A percentile compares a stretch with the other conserved stretches of the same genome.
phyloP scores from a whole-genome alignment of 2,113 vertebrate species.

The Brienomyrus longianalis region DNA sequence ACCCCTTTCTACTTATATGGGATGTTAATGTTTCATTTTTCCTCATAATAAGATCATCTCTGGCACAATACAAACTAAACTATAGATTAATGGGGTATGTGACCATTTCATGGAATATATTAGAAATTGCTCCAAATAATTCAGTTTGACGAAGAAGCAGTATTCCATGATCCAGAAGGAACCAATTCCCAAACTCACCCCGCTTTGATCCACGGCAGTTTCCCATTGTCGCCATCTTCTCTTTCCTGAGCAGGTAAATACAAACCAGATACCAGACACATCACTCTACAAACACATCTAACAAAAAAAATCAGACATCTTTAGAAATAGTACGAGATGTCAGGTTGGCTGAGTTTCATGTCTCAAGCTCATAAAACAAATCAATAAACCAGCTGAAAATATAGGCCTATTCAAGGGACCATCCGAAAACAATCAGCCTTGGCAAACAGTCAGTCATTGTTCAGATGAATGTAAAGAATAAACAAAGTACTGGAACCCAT shows the following conservation, averaged over 20 bases:
- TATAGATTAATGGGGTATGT: background rate
- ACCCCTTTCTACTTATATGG: background rate
- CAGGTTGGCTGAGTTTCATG: slow-evolving; percentile 57
- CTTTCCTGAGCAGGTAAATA: slow-evolving; percentile 48
- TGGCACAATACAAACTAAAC: background rate
- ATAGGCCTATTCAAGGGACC: background rate
- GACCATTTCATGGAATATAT: background rate
- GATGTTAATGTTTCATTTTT: background rate
- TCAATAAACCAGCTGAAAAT: background rate
- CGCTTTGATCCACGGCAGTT: slow-evolving; percentile 81
- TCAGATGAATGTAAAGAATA: background rate
- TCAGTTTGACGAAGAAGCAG: background rate
- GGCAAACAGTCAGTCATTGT: background rate
- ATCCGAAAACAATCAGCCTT: background rate
- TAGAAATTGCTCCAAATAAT: background rate
- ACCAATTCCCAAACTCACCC: slow-evolving; percentile 63
- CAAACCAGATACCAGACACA: background rate
- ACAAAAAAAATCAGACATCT: background rate
- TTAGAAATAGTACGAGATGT: background rate
- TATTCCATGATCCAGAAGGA: background rate
- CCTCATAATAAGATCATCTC: background rate
- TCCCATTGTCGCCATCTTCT: slow-evolving; percentile 63
- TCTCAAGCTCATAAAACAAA: slow-evolving; percentile 35
- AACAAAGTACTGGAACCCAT: background rate
- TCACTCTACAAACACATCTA: background rate